Percentiles rank a stretch among this genome's conserved stretches.
Evolutionary conservation across 35 echinoderm and acorn worm species (phyloP).

Genomic region (Apostichopus japonicus): DNA sequence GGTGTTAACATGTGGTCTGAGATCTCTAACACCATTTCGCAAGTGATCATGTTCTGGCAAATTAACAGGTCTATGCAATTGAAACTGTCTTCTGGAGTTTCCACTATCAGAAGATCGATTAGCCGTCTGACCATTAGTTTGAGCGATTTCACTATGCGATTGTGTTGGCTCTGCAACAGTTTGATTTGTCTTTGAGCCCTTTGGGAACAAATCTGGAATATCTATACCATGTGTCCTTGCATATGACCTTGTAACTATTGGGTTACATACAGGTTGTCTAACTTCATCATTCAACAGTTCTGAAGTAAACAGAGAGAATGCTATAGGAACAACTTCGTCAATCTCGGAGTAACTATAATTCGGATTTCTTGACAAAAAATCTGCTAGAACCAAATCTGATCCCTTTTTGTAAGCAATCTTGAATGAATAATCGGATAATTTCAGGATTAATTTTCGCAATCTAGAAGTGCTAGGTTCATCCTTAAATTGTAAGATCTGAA

Average conservation of each 20-base stretch:
- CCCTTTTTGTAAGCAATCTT: constrained; percentile 72
- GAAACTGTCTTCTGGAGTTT: too few species aligned
- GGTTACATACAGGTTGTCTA: not conserved
- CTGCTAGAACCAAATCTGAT: constrained; percentile 51
- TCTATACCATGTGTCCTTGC: constrained; percentile 33
- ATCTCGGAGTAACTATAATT: constrained; percentile 40
- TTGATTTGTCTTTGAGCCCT: not conserved
- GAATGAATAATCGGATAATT: constrained; percentile 41
- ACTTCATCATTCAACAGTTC: not conserved
- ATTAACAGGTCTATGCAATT: too few species aligned
- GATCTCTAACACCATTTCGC: not conserved
- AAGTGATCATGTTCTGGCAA: not conserved
- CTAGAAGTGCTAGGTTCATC: constrained; percentile 16
- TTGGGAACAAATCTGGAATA: constrained; percentile 18
- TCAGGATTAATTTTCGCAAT: not conserved
- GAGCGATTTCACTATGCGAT: not conserved
- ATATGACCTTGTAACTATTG: constrained; percentile 34
- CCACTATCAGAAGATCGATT: too few species aligned
- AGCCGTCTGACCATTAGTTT: not conserved
- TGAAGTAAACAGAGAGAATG: too few species aligned
- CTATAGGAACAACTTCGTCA: constrained; percentile 17
- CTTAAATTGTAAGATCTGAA: constrained; percentile 56
- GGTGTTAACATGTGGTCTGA: not conserved
- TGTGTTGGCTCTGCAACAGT: not conserved
- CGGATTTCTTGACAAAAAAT: constrained; percentile 21